phyloP scores from a whole-genome alignment of 2,888 invertebrate genomes.

The Brachypalpus laphriformis region DNA sequence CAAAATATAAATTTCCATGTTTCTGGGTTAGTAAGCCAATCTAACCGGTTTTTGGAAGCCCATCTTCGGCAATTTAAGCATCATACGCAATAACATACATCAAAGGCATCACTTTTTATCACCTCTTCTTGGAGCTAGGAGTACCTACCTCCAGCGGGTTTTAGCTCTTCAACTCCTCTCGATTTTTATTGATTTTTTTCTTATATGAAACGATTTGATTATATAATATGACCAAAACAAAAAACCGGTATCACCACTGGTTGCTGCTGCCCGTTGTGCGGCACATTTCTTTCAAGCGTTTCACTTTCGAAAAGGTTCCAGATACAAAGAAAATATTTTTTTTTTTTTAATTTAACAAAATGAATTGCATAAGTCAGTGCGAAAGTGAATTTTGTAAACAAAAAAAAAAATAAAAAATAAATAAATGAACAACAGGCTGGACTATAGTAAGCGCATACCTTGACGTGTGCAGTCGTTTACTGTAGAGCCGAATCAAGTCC shows the following conservation, averaged over 20 bases:
- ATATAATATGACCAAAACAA: constrained; percentile 63
- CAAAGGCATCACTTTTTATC: background rate
- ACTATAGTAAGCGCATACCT: background rate
- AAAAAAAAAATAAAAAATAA: constrained; percentile 20
- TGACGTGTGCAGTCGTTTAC: constrained; percentile 34
- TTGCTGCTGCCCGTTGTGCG: constrained; percentile 11
- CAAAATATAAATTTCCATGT: constrained; percentile 10
- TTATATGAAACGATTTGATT: constrained; percentile 38
- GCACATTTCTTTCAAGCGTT: constrained; percentile 58
- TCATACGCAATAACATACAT: constrained; percentile 37
- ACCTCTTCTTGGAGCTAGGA: constrained; percentile 12
- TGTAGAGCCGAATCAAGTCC: constrained; percentile 26
- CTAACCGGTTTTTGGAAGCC: constrained; percentile 53
- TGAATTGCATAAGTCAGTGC: constrained; percentile 48
- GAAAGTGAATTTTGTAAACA: constrained; percentile 34
- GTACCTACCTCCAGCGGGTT: constrained; percentile 4
- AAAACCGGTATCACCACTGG: constrained; percentile 54
- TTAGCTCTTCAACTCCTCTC: background rate
- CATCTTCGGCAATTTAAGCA: constrained; percentile 38
- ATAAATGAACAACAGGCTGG: background rate
- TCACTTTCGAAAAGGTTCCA: constrained; percentile 61
- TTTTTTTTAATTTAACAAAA: constrained; percentile 56
- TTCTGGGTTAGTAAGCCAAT: constrained; percentile 72
- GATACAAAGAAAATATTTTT: constrained; percentile 24
- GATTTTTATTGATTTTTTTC: constrained; percentile 41